Evolutionary conservation across 2,888 invertebrate species (phyloP), one percentile per base, ranked within the genome.

Genomic region (Drosophila recens): DNA sequence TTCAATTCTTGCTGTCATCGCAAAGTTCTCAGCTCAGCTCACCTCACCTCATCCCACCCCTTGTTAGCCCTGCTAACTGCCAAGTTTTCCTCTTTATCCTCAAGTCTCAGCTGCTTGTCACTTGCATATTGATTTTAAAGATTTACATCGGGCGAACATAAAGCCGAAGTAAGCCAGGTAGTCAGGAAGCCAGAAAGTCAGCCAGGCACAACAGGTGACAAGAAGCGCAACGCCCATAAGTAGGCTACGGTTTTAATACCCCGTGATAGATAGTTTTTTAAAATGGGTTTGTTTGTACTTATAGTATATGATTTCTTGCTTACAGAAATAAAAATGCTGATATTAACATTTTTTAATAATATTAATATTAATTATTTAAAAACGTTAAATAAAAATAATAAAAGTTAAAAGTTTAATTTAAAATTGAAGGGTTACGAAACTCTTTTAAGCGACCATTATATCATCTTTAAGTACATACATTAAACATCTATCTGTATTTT

Each of bases 61-160:
- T 30, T n/a, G 34, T 27, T 34, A 27, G 45, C 17, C 13, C 17
- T 52, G 48, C 43, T 61, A 43, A 48, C 45, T 66, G 62, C 34
- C 45, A 43, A 20, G 51, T 33, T 30, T n/a, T 27, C 2, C n/a
- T 13, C 23, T 23, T 51, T 67, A 49, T 58, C 63, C 71, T 53
- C 30, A 13, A 43, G 72, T 11, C 72, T 45, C 80, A 79, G 75
- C 64, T 80, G 80, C 73, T 63, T 75, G 75, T 67, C 75, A 72
- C 70, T 67, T 66, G 77, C 85, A 81, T 85, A 83, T 87, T 89
- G 87, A 87, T 87, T 87, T 81, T 83, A 82, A 81, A 81, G 85
- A 87, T 89, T 87, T 82, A 62, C 75, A 76, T 59, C 64, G 42
- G 70, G 62, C 30, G 49, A 48, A 54, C 54, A 53, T 49, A 66